phyloP scores from a whole-genome alignment of 2,113 vertebrate species.

The Lepus europaeus region DNA sequence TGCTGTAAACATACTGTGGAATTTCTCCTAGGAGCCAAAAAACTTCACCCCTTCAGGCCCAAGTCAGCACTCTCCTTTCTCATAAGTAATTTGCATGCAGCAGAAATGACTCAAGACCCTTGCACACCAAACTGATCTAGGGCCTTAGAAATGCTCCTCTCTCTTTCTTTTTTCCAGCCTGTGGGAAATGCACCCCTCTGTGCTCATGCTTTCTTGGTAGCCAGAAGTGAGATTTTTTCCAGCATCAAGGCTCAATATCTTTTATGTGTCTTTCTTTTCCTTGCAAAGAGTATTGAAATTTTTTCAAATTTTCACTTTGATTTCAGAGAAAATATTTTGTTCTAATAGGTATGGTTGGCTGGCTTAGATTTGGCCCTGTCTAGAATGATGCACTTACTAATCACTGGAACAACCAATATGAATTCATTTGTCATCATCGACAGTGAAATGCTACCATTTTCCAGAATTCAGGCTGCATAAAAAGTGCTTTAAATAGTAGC shows the following conservation, averaged over 20 bases:
- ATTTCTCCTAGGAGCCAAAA: background rate
- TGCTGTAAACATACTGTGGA: background rate
- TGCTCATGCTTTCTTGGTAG: background rate
- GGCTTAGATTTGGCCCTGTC: background rate
- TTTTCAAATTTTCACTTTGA: slow-evolving; percentile 40
- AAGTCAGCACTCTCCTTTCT: background rate
- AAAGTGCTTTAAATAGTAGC: background rate
- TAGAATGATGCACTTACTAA: background rate
- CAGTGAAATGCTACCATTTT: slow-evolving; percentile 8
- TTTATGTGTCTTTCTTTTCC: background rate
- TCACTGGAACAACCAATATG: background rate
- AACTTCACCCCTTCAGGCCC: background rate
- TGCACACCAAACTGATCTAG: background rate
- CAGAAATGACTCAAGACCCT: background rate
- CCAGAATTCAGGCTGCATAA: background rate
- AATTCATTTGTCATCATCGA: background rate
- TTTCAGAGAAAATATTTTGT: slow-evolving; percentile 44
- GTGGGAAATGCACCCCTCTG: background rate
- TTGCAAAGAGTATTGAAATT: background rate
- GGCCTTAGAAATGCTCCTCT: background rate
- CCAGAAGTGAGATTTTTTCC: background rate
- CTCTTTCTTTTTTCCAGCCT: background rate
- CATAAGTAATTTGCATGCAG: background rate
- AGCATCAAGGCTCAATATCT: background rate
- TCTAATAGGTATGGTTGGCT: background rate